These are phyloP conservation scores for Emys orbicularis DNA, from an alignment of 2,797 vertebrate species.

Conservation along the genomic window DNA sequence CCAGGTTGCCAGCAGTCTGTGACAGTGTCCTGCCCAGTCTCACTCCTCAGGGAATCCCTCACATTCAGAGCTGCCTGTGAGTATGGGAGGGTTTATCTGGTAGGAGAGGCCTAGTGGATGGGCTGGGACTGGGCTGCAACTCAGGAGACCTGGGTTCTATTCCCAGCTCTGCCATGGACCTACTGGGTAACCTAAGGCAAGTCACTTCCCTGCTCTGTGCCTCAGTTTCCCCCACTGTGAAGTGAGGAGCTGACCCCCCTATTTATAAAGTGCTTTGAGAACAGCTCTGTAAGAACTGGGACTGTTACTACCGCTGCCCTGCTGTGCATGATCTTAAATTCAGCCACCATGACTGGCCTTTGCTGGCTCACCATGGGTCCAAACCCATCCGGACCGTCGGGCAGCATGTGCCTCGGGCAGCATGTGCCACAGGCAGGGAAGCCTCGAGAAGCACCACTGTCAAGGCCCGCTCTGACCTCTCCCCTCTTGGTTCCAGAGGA, in stretches of 20 bases:
- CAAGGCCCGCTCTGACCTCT: background rate
- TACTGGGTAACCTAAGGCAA: background rate
- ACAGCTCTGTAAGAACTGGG: background rate
- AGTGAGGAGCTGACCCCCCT: background rate
- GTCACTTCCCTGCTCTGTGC: background rate
- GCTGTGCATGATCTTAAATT: background rate
- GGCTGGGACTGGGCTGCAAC: background rate
- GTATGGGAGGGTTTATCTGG: background rate
- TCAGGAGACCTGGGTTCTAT: background rate
- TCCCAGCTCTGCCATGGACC: background rate
- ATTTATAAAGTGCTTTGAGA: background rate
- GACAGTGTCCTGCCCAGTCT: background rate
- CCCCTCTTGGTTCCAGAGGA: slow-evolving; percentile 83
- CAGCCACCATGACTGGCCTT: background rate
- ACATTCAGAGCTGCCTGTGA: background rate
- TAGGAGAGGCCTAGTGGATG: background rate
- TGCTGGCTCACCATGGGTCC: background rate
- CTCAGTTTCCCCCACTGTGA: background rate
- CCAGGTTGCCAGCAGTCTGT: background rate
- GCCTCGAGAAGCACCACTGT: background rate
- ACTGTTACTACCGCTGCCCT: background rate
- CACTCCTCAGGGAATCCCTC: background rate
- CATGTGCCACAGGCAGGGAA: background rate
- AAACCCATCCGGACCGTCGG: no score
- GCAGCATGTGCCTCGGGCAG: no score